Evolutionary conservation across 2,113 vertebrate species (phyloP), one percentile per base, ranked within the genome.

Genomic region (Polyodon spathula): DNA sequence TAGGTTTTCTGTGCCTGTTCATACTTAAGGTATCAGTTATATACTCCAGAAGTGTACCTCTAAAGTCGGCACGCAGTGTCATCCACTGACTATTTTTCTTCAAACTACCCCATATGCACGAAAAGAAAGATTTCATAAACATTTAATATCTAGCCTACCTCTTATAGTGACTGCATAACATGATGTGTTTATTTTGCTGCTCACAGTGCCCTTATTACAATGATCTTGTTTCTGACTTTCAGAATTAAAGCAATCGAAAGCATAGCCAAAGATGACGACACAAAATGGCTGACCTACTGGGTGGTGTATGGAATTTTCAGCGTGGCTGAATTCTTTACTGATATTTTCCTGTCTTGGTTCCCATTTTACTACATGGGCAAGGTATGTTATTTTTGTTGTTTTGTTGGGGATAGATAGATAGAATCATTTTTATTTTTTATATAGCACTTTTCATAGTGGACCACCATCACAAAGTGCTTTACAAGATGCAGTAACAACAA

Each of bases 221-320:
- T 27, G 3, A 27, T 64, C 67, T 58, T 68, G 6, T 68, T 66
- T 66, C 60, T 70, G 56, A 39, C 70, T 78, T 77, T 12, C 84
- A 98, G 96, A 69, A 95, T 99, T 66, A 98, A 98, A 77, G 96
- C 96, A 48, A 98, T 99, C 57, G 96, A 99, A 83, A 98, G 95
- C 64, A 80, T 86, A n/a, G 92, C 83, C 66, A 99, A 99, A 84
- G 94, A 98, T 0, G 95, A 99, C 4, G 96, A 99, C 56, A 99
- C 94, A 0, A 94, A 97, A 68, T 99, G 96, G 96, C 88, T 99
- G 76, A 99, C 89, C 39, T 99, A 99, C 79, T 99, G 96, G 96
- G 96, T 98, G 8, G 95, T 97, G 4, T 97, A 98, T 2, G 96
- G 95, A 0, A 50, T 98, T 67, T 99, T 99, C 85, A 97, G 95